These are phyloP conservation scores for Halictus quadricinctus DNA, from an alignment of 2,888 invertebrate species.

Conservation along the genomic window DNA sequence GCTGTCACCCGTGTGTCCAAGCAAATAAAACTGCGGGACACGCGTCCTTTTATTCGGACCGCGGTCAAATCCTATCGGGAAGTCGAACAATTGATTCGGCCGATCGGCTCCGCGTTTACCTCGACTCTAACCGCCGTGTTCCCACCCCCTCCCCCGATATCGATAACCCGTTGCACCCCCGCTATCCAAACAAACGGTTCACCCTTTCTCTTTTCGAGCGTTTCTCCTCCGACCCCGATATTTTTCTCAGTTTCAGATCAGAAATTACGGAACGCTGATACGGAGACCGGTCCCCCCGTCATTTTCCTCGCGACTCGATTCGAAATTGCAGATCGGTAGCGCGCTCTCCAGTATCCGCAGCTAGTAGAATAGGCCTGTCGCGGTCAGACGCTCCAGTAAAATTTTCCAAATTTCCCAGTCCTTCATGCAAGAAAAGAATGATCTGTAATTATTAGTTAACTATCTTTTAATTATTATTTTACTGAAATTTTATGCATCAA, in stretches of 20 bases:
- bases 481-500: too few relatives aligned
- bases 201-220: background rate
- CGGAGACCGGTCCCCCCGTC: too few relatives aligned
- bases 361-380: too few relatives aligned
- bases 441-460: too few relatives aligned
- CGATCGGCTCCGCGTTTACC: constrained; percentile 47
- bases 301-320: background rate
- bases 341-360: too few relatives aligned
- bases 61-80: constrained; percentile 46
- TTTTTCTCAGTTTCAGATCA: background rate
- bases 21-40: constrained; percentile 44
- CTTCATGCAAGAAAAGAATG: too few relatives aligned
- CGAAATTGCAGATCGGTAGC: too few relatives aligned
- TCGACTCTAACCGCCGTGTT: constrained; percentile 29
- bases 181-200: constrained; percentile 41
- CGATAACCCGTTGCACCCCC: constrained; percentile 34
- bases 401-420: too few relatives aligned
- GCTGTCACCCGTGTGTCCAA: constrained; percentile 16
- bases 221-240: background rate
- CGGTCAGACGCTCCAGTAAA: too few relatives aligned
- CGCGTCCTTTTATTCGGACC: constrained; percentile 21
- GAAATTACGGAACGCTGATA: background rate
- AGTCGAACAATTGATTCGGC: constrained; percentile 53
- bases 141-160: constrained; percentile 14
- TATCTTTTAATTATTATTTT: too few relatives aligned